A percentile compares a stretch with the other conserved stretches of the same genome.
Evolutionary conservation across 2,797 vertebrate genomes (phyloP).

Genomic region (Microhierax caerulescens): DNA sequence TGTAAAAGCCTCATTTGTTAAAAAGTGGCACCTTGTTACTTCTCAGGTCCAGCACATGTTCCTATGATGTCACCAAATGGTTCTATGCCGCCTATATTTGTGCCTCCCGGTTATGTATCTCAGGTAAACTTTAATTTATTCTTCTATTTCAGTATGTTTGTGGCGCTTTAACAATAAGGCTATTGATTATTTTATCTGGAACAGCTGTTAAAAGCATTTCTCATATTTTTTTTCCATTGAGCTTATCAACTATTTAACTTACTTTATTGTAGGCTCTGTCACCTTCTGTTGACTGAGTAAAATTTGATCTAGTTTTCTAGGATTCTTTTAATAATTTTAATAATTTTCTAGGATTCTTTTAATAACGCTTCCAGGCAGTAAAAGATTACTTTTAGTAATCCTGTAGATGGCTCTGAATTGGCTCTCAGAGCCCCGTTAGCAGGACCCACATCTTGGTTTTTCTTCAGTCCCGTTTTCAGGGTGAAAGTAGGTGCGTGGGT

Average conservation of each 20-base stretch:
- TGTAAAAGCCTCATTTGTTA: not conserved
- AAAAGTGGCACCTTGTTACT: not conserved
- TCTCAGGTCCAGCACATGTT: constrained; percentile 81
- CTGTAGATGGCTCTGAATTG: not conserved
- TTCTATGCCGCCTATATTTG: constrained; percentile 81
- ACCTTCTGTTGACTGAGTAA: not conserved
- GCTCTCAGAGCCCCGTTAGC: not conserved
- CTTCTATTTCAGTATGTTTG: not conserved
- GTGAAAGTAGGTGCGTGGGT: not conserved
- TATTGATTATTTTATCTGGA: not conserved
- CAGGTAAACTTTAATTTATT: constrained; percentile 64
- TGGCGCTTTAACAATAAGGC: not conserved
- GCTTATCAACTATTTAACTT: not conserved
- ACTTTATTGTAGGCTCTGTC: not conserved
- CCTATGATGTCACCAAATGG: constrained; percentile 84
- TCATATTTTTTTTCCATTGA: not conserved
- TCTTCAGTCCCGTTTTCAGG: not conserved
- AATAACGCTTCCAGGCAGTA: not conserved
- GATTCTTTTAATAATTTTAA: not conserved
- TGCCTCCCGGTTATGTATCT: constrained; percentile 83
- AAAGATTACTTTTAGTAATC: not conserved
- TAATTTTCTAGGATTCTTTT: not conserved
- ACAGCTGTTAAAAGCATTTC: not conserved
- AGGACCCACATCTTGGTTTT: not conserved
- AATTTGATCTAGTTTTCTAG: not conserved